Evolutionary conservation across 2,797 vertebrate species (phyloP).

Genomic region (Austrolebias charrua): DNA sequence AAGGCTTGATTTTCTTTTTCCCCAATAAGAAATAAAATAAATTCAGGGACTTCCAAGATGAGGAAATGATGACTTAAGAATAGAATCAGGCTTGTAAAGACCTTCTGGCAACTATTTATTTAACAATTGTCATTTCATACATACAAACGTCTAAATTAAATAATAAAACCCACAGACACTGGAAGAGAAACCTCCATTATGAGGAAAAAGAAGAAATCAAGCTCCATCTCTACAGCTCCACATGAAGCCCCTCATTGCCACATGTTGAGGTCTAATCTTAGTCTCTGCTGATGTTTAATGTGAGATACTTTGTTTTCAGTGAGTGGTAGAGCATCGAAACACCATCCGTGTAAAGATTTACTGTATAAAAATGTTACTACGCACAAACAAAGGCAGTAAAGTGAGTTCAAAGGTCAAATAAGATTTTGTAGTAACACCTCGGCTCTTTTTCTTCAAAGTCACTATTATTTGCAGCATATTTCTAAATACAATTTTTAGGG

Average conservation of each 20-base stretch:
- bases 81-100: constrained; percentile 46
- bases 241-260: constrained; percentile 56
- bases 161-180: constrained; percentile 63
- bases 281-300: constrained; percentile 41
- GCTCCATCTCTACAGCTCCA: constrained; percentile 57
- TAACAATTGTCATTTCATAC: constrained; percentile 77
- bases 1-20: constrained; percentile 12
- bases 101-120: constrained; percentile 78
- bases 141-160: constrained; percentile 75
- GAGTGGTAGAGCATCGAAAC: constrained; percentile 36
- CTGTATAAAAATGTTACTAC: constrained; percentile 34
- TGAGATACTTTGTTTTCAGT: constrained; percentile 38
- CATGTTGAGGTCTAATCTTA: constrained; percentile 49
- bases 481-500: constrained; percentile 55
- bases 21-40: constrained; percentile 10
- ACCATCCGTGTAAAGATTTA: constrained; percentile 39
- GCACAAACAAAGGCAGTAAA: constrained; percentile 43
- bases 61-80: constrained; percentile 30
- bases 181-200: constrained; percentile 58
- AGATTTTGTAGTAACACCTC: constrained; percentile 39
- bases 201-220: constrained; percentile 58
- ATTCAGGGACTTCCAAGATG: constrained; percentile 15
- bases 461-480: constrained; percentile 62
- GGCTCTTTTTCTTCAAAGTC: constrained; percentile 30
- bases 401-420: constrained; percentile 43